Percentiles rank a stretch among this genome's conserved stretches.
Conservation (phyloP, 2,888 invertebrate genomes). For the Mongoloraphidia duomilia region DNA sequence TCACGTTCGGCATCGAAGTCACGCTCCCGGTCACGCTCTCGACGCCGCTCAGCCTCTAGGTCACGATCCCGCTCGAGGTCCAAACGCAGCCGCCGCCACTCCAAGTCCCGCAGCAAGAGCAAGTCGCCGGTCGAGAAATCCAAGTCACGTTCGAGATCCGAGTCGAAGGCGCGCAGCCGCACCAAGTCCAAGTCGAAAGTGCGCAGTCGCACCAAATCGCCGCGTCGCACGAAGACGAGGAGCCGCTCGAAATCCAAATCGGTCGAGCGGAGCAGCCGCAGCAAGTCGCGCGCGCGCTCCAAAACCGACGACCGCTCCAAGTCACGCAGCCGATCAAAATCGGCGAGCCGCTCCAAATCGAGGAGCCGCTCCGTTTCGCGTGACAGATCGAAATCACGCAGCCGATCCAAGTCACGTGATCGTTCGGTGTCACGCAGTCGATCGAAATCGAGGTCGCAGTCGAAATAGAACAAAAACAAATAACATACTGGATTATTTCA, state of each 20-base stretch:
- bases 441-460: slow-evolving; percentile 24
- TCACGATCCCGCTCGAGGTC: slow-evolving; percentile 54
- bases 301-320: slow-evolving; percentile 26
- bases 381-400: slow-evolving; percentile 6
- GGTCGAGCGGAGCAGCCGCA: neutral
- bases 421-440: slow-evolving; percentile 10
- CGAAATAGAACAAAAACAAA: slow-evolving; percentile 13
- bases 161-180: slow-evolving; percentile 16
- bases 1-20: slow-evolving; percentile 35
- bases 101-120: slow-evolving; percentile 18
- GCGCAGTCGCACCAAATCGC: slow-evolving; percentile 11
- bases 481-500: no score
- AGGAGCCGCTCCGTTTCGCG: slow-evolving; percentile 1
- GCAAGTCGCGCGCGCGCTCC: slow-evolving; percentile 27
- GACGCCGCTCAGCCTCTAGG: slow-evolving; percentile 36
- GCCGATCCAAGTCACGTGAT: slow-evolving; percentile 10
- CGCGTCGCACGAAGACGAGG: slow-evolving; percentile 10
- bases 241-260: slow-evolving; percentile 14
- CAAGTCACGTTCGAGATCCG: slow-evolving; percentile 20
- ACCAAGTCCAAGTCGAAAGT: slow-evolving; percentile 23
- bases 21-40: slow-evolving; percentile 31
- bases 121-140: slow-evolving; percentile 20
- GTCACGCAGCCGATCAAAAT: slow-evolving; percentile 24
- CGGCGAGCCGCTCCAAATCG: slow-evolving; percentile 11
- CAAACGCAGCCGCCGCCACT: slow-evolving; percentile 22